Base-by-base conservation (phyloP, 2,888 invertebrate genomes). In the Celastrina argiolus region DNA sequence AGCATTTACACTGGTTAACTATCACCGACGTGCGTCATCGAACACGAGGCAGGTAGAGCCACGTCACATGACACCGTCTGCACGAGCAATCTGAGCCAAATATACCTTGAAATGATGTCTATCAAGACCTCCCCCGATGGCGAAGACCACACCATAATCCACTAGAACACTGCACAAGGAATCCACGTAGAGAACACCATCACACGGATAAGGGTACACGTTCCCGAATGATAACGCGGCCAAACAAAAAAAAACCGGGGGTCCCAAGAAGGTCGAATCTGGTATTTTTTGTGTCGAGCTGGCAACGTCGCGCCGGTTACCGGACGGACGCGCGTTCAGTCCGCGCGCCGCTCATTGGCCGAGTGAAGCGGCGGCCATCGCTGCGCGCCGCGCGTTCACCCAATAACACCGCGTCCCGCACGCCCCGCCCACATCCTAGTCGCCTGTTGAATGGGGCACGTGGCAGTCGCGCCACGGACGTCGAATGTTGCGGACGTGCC, bases 191-290 rank as follows among this genome's bases (percentile, higher is more conserved):
- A 82, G 78, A 72, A 71, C 80, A 87, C 83, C 90, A 89, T 89
- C 85, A 83, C 88, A 84, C 81, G 87, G 85, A 87, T 86, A 86
- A 87, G 87, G 85, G 86, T 86, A 84, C 79, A 81, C 84, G 84
- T 85, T 87, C 87, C 87, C 82, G 83, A 87, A 86, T 88, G 90
- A 91, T 90, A 91, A 91, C 90, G 84, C 87, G 84, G 84, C 83
- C 83, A 87, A 88, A 89, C 85, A 87, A 90, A 89, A 86, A 85
- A 88, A 90, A 88, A 83, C 81, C 84, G 81, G 83, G 90, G 88
- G 87, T 88, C 89, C 90, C 83, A 89, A 89, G 89, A 90, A 89
- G 90, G 89, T 90, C 89, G 90, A 90, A 89, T 89, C 87, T 87
- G 87, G 87, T 89, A 82, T 85, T 88, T 89, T 90, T 88, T 87